Conservation (phyloP, 2,797 vertebrate species). For the Falco berigora region DNA sequence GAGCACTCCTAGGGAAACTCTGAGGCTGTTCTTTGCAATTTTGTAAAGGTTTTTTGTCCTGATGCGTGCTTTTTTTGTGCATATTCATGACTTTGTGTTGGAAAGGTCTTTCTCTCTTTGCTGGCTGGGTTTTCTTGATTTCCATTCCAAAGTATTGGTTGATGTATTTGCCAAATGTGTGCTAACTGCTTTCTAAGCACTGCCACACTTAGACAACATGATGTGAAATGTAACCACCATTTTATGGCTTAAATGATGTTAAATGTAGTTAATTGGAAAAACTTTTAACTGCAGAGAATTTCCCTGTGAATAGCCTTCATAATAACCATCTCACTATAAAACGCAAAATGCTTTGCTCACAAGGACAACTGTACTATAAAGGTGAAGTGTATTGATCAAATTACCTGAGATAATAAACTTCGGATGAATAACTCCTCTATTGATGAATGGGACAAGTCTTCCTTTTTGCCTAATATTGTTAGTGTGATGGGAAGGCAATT, state of each 20-base stretch:
- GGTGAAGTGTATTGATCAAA: constrained; percentile 69
- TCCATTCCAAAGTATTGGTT: neutral
- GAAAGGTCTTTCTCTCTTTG: neutral
- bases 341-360: constrained; percentile 62
- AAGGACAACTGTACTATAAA: constrained; percentile 67
- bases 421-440: constrained; percentile 59
- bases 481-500: neutral
- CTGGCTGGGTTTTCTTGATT: neutral
- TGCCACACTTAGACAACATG: constrained; percentile 7
- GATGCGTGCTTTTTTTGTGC: neutral
- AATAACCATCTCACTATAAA: constrained; percentile 63
- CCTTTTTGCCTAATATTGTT: neutral
- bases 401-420: constrained; percentile 68
- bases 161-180: neutral
- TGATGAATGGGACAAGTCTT: constrained; percentile 63
- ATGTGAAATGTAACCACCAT: constrained; percentile 13
- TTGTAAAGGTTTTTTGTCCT: neutral
- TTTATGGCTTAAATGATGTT: constrained; percentile 54
- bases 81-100: neutral
- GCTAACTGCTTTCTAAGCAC: neutral
- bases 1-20: neutral
- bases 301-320: constrained; percentile 63
- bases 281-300: constrained; percentile 67
- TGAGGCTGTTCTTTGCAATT: neutral
- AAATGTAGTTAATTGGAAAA: constrained; percentile 68